phyloP scores from a whole-genome alignment of 2,113 vertebrate species.

The Scytalopus superciliaris region DNA sequence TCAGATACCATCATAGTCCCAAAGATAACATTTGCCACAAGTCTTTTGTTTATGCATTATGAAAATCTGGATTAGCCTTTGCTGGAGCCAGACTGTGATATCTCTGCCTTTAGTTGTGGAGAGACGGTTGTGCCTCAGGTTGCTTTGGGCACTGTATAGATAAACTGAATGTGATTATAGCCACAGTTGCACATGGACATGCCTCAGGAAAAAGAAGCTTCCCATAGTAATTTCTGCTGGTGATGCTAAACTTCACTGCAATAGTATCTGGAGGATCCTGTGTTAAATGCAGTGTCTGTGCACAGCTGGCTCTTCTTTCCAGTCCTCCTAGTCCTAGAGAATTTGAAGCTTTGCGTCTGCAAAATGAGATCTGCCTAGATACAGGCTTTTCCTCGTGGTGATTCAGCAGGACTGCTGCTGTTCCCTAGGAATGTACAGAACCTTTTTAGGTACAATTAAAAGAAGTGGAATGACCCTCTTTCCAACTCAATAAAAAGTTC shows the following conservation, averaged over 20 bases:
- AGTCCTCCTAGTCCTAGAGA: neutral
- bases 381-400: neutral
- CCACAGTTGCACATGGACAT: neutral
- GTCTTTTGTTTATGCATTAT: neutral
- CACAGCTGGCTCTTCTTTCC: neutral
- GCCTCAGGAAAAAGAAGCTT: neutral
- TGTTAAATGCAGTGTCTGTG: neutral
- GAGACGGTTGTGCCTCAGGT: neutral
- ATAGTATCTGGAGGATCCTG: neutral
- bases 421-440: neutral
- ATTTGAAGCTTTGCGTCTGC: neutral
- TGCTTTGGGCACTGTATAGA: neutral
- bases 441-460: neutral
- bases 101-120: neutral
- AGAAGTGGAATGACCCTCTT: neutral
- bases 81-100: neutral
- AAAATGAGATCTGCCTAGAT: neutral
- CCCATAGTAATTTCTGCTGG: neutral
- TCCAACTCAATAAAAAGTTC: neutral
- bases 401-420: constrained; percentile 15
- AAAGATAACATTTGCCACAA: neutral
- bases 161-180: neutral
- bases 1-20: neutral
- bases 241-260: neutral
- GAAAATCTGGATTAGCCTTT: neutral